Base-by-base conservation (phyloP, 2,888 invertebrate species). In the Frankliniella intonsa region DNA sequence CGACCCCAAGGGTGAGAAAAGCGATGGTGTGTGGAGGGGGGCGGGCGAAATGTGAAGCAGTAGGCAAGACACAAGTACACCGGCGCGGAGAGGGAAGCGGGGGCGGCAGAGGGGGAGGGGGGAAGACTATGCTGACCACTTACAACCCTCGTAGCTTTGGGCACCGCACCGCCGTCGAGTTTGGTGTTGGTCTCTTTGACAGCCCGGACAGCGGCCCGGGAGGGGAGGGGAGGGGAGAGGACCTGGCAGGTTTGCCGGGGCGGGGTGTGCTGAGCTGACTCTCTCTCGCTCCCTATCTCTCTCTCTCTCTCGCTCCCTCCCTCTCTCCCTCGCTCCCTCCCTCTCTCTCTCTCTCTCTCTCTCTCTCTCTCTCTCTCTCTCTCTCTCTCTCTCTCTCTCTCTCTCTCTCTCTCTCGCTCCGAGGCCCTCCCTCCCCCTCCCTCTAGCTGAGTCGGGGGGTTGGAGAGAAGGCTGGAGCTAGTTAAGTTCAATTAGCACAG, bases 401-500 rank as follows among this genome's bases (percentile, higher is more conserved):
- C 51, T 51, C 51, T 14, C 14, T 10, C 14, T 55, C 55, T 12
- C 19, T 55, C 7, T 55, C n/a, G n/a, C n/a, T n/a, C n/a, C n/a
- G n/a, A n/a, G n/a, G n/a, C n/a, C n/a, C 38, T 38, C 38, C 38
- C 2, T 2, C 38, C 38, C 38, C 38, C 38, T 38, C 38, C 38
- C 38, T 38, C 38, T n/a, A n/a, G 38, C 5, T 38, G 38, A 38
- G 38, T 38, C 38, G 38, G 38, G 38, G 38, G 38, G 3, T 5
- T 38, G 38, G 38, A 38, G 38, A 38, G 17, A 5, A 62, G 62
- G n/a, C 62, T 17, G 19, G 62, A 62, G 62, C 62, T n/a, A 62
- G 62, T 62, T 62, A 62, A 62, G 62, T 62, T 19, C 62, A 62
- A 62, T 62, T 62, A 62, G 62, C 62, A 62, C 62, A 62, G 62